Evolutionary conservation across 2,888 invertebrate species (phyloP).

Genomic region (Tigriopus californicus): DNA sequence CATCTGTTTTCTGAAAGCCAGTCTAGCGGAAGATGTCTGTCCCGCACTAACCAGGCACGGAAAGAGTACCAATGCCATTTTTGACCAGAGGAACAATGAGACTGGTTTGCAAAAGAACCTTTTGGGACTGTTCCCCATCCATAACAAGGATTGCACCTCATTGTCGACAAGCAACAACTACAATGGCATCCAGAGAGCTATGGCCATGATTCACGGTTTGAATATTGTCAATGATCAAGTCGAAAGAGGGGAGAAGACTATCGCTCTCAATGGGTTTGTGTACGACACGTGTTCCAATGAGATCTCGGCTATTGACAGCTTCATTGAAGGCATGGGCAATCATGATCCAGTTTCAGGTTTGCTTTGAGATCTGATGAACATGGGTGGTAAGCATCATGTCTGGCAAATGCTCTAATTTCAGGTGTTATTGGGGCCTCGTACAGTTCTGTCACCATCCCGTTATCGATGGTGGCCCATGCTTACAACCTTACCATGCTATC

Average conservation of each 20-base stretch:
- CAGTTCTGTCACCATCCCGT: background rate
- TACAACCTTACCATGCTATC: background rate
- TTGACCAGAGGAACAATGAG: no score
- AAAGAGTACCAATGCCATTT: no score
- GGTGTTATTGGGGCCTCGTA: background rate
- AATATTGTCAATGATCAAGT: background rate
- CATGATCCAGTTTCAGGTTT: background rate
- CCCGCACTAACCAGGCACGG: no score
- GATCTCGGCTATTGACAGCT: background rate
- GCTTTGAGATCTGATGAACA: background rate
- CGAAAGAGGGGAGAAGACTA: background rate
- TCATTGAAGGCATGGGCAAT: no score
- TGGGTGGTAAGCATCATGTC: no score
- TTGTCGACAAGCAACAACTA: background rate
- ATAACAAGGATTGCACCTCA: background rate
- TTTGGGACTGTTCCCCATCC: background rate
- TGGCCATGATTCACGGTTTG: background rate
- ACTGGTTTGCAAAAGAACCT: no score
- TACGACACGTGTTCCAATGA: constrained; percentile 2
- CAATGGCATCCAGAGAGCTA: constrained; percentile 3
- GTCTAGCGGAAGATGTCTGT: no score
- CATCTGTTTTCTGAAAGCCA: no score
- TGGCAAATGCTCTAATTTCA: background rate
- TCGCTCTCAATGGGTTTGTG: background rate
- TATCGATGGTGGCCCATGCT: background rate